phyloP scores from a whole-genome alignment of 2,113 vertebrate species.

The Nerophis lumbriciformis region DNA sequence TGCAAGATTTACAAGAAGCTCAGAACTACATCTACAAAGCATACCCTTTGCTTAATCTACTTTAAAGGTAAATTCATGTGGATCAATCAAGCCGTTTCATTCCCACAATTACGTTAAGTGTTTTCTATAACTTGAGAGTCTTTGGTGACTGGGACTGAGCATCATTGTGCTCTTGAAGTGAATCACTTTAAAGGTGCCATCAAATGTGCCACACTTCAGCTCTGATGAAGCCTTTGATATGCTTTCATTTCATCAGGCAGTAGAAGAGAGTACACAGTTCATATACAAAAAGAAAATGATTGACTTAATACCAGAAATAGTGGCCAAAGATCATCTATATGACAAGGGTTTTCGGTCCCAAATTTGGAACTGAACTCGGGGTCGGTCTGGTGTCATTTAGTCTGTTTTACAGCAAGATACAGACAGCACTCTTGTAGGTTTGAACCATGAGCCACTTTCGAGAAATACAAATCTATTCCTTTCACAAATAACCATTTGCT shows the following conservation, averaged over 20 bases:
- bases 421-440: neutral
- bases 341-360: neutral
- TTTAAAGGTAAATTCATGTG: neutral
- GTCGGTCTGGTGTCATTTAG: too few relatives aligned
- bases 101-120: conserved; percentile 49
- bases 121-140: conserved; percentile 49
- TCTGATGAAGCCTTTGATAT: conserved; percentile 63
- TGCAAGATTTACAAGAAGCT: neutral
- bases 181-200: conserved; percentile 48
- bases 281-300: conserved; percentile 43
- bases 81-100: conserved; percentile 48
- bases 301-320: too few relatives aligned
- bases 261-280: conserved; percentile 48
- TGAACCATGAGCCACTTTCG: neutral
- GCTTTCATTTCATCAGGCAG: conserved; percentile 54
- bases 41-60: too few relatives aligned
- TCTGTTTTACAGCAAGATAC: neutral
- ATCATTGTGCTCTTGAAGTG: conserved; percentile 47
- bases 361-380: too few relatives aligned
- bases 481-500: conserved; percentile 41
- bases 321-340: too few relatives aligned
- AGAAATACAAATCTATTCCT: neutral
- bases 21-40: neutral
- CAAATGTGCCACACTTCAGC: conserved; percentile 50
- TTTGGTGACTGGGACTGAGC: conserved; percentile 45